Base-by-base conservation (phyloP, 2,797 vertebrate genomes). In the Hyperoplus immaculatus region DNA sequence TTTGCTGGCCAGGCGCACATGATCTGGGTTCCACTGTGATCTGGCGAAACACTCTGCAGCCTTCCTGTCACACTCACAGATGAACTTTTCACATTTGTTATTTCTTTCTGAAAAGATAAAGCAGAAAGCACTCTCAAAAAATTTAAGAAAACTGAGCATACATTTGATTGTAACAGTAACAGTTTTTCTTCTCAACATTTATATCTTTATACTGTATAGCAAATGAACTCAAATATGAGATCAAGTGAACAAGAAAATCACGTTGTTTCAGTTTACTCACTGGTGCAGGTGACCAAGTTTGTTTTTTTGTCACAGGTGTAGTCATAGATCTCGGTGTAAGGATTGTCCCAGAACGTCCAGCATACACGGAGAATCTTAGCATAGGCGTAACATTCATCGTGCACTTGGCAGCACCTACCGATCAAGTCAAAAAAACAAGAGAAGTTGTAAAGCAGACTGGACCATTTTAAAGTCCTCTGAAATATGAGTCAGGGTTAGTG, bases 51-150 rank as follows among this genome's bases (percentile, higher is more conserved):
- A 98, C 47, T 91, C 92, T 2, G 95, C 94, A 0, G 96, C 96
- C 0, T 76, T 11, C 16, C 94, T 94, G 93, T 98, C 97, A 1
- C 96, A 97, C 74, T 96, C 92, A 39, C 96, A 98, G 92, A 97
- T 80, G 83, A 96, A 96, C 77, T 46, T 85, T 75, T 95, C 84
- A 0, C 96, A 97, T 0, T 21, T 18, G 0, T 85, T 0, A 70
- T 98, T 97, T 0, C 64, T 15, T 1, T 6, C 97, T 98, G 82
- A 63, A 15, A 50, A n/a, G 39, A 78, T 1, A 29, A 29, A 29
- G 29, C 29, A 29, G 29, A 29, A 77, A 49, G 75, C 1, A n/a
- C 38, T 43, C 15, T 3, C 1, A 50, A 41, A 7, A 41, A 59
- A 6, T 6, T 42, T 14, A 29, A 29, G 29, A 29, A 29, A 29